These are phyloP conservation scores for Corythornis cristatus DNA, from an alignment of 2,113 vertebrate genomes.

Conservation along the genomic window DNA sequence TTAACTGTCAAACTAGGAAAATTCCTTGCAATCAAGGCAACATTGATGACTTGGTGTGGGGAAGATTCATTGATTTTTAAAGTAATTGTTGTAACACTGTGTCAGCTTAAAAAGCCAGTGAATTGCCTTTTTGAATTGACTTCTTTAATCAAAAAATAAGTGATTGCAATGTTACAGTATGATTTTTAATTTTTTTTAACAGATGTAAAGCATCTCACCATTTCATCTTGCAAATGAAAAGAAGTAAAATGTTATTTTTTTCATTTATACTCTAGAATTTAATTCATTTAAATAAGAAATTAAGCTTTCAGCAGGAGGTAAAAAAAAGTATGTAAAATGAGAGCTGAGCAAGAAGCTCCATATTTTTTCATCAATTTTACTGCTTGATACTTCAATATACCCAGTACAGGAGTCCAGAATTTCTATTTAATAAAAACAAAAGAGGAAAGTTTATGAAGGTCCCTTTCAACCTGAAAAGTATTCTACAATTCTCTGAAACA, in stretches of 20 bases:
- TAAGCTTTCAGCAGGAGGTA: neutral
- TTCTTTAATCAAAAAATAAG: neutral
- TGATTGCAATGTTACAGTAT: neutral
- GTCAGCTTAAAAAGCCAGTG: neutral
- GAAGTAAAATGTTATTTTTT: neutral
- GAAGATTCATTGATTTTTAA: neutral
- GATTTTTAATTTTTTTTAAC: neutral
- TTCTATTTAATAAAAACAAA: neutral
- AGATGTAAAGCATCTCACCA: neutral
- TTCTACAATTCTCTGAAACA: neutral
- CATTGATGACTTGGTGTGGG: fast-evolving
- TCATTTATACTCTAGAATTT: neutral
- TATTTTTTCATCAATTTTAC: neutral
- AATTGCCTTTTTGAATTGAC: neutral
- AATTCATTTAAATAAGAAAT: neutral
- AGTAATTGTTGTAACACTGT: neutral
- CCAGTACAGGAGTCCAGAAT: neutral
- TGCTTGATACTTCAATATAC: neutral
- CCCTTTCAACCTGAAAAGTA: neutral
- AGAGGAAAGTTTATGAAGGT: neutral
- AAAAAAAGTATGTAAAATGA: neutral
- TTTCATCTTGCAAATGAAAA: neutral
- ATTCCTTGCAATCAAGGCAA: neutral
- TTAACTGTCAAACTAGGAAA: neutral
- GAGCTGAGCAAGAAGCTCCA: neutral